A percentile compares a stretch with the other conserved stretches of the same genome.
Conservation (phyloP, 2,797 vertebrate species). For the Salarias fasciatus region DNA sequence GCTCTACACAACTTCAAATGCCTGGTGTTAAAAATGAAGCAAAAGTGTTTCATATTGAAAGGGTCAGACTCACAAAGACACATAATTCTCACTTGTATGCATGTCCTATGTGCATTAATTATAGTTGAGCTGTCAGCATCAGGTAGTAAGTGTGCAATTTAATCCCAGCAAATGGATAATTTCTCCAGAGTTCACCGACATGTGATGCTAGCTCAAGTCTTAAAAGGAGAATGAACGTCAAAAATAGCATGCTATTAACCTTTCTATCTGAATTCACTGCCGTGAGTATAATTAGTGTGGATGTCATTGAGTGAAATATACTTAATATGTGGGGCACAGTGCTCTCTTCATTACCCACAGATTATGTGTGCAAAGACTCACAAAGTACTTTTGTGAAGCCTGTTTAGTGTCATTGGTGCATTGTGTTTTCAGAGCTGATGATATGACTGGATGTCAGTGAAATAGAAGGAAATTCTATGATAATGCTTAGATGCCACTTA, state of each 20-base stretch:
- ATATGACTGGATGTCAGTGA: slow-evolving; percentile 1
- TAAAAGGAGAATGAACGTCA: slow-evolving; percentile 50
- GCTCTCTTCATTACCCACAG: slow-evolving; percentile 53
- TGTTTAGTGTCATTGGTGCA: not conserved
- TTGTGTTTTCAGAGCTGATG: not conserved
- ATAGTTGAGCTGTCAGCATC: slow-evolving; percentile 22
- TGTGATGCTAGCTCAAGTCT: slow-evolving; percentile 36
- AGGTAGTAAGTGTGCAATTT: slow-evolving; percentile 31
- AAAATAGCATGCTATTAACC: slow-evolving; percentile 79
- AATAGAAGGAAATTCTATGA: not conserved
- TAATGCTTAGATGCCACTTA: not conserved
- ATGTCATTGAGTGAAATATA: slow-evolving; percentile 71
- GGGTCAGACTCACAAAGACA: slow-evolving; percentile 1
- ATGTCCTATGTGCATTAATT: slow-evolving; percentile 26
- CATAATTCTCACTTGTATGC: slow-evolving; percentile 20
- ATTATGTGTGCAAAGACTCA: slow-evolving; percentile 47
- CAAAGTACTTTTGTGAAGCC: slow-evolving; percentile 15
- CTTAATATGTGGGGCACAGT: slow-evolving; percentile 71
- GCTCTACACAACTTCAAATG: no score
- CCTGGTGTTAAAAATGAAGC: no score
- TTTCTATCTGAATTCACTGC: slow-evolving; percentile 47
- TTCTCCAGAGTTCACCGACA: slow-evolving; percentile 23
- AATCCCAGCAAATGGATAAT: slow-evolving; percentile 9
- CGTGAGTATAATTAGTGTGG: slow-evolving; percentile 72
- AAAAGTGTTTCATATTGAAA: no score